phyloP scores from a whole-genome alignment of 1,140 invertebrate species.

The Zelostemma sp. region DNA sequence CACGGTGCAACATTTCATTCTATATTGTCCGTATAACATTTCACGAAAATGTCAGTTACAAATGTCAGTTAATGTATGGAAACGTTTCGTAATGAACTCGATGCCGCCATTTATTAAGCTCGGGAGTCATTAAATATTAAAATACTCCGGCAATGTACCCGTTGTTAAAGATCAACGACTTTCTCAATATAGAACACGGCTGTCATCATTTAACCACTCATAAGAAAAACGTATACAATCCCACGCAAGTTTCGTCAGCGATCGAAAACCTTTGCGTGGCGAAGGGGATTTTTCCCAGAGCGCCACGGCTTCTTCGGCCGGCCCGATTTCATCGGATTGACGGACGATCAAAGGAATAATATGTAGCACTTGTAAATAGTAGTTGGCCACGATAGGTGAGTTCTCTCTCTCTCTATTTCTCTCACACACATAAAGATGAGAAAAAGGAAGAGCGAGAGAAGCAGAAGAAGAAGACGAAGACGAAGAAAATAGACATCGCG shows the following conservation, averaged over 20 bases:
- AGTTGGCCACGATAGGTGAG: slow-evolving; percentile 41
- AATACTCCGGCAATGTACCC: no score
- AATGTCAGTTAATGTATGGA: slow-evolving; percentile 1
- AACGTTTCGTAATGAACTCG: slow-evolving; percentile 1
- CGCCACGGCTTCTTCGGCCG: no score
- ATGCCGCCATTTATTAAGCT: not conserved
- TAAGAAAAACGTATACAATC: no score
- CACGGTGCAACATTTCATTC: not conserved
- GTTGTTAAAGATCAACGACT: no score
- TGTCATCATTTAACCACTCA: no score
- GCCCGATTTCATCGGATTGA: no score
- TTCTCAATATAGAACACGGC: no score
- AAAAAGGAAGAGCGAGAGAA: not conserved
- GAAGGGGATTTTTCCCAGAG: no score
- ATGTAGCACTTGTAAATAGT: no score
- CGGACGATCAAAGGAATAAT: no score
- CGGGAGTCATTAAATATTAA: not conserved
- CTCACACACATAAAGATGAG: not conserved
- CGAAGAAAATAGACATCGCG: slow-evolving; percentile 55
- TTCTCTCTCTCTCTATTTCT: slow-evolving; percentile 16
- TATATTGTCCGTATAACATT: not conserved
- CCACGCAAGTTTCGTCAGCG: no score
- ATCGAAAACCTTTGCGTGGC: no score
- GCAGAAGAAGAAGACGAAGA: slow-evolving; percentile 25
- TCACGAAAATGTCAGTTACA: not conserved